phyloP scores from a whole-genome alignment of 2,113 vertebrate genomes.

The Mixornis gularis region DNA sequence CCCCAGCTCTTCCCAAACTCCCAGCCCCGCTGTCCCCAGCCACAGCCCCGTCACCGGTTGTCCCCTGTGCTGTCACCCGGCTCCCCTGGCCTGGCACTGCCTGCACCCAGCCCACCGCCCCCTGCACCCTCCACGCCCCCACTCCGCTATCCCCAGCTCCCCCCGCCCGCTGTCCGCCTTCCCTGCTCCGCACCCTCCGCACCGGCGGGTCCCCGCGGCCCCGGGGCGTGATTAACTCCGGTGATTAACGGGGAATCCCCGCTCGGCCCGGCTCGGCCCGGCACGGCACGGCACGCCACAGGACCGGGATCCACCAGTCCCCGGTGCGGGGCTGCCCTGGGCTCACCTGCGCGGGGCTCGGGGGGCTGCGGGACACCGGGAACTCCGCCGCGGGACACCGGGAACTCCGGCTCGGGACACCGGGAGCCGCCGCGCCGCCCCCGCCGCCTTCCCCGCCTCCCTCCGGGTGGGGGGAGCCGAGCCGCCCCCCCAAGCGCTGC shows the following conservation, averaged over 20 bases:
- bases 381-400: background rate
- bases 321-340: no score
- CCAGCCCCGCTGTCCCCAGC: background rate
- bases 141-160: background rate
- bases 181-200: background rate
- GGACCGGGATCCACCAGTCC: no score
- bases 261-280: no score
- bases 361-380: background rate
- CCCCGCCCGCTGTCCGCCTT: no score
- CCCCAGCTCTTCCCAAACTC: background rate
- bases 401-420: no score
- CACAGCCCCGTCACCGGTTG: background rate
- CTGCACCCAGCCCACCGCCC: background rate
- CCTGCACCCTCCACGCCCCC: background rate
- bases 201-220: background rate
- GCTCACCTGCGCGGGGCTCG: background rate
- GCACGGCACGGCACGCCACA: no score
- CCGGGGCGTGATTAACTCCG: background rate
- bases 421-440: no score
- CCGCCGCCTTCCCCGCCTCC: background rate
- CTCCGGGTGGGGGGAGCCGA: background rate
- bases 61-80: background rate
- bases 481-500: background rate
- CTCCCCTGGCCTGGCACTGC: background rate
- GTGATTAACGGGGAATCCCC: background rate